These are phyloP conservation scores for Potorous gilbertii DNA, from an alignment of 2,797 vertebrate species.

Conservation along the genomic window DNA sequence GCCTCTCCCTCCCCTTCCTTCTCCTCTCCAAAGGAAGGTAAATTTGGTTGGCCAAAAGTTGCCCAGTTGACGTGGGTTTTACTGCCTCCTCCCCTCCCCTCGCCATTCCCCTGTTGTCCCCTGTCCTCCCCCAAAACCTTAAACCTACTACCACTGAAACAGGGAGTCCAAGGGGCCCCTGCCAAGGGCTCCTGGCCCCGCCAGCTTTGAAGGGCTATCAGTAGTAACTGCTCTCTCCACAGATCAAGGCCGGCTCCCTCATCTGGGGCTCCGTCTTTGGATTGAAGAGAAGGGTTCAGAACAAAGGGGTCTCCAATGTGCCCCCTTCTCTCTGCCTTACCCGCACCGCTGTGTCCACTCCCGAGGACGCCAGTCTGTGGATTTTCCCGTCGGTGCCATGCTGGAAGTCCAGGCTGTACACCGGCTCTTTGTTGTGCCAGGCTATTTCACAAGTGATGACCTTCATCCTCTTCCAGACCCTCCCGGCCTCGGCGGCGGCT, in stretches of 20 bases:
- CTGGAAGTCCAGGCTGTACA: constrained; percentile 98
- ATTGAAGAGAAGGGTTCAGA: background rate
- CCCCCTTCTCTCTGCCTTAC: constrained; percentile 80
- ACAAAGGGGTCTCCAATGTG: background rate
- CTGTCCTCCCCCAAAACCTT: no score
- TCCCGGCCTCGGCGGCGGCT: background rate
- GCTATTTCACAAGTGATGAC: constrained; percentile 98
- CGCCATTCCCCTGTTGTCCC: no score
- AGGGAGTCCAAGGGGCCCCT: no score
- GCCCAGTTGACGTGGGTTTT: no score
- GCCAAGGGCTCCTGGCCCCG: no score
- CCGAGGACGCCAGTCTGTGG: constrained; percentile 93
- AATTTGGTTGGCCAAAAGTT: no score
- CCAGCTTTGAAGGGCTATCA: no score
- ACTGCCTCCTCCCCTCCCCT: no score
- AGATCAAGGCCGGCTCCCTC: background rate
- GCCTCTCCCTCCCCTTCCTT: no score
- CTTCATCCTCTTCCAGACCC: constrained; percentile 88
- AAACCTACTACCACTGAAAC: no score
- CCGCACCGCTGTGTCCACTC: constrained; percentile 94
- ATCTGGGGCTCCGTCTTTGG: background rate
- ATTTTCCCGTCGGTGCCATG: constrained; percentile 87
- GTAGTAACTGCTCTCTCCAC: background rate
- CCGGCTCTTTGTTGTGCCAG: constrained; percentile 98
- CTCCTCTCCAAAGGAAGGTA: no score